These are phyloP conservation scores for Neofelis nebulosa DNA, from an alignment of 2,113 vertebrate species.

Conservation along the genomic window DNA sequence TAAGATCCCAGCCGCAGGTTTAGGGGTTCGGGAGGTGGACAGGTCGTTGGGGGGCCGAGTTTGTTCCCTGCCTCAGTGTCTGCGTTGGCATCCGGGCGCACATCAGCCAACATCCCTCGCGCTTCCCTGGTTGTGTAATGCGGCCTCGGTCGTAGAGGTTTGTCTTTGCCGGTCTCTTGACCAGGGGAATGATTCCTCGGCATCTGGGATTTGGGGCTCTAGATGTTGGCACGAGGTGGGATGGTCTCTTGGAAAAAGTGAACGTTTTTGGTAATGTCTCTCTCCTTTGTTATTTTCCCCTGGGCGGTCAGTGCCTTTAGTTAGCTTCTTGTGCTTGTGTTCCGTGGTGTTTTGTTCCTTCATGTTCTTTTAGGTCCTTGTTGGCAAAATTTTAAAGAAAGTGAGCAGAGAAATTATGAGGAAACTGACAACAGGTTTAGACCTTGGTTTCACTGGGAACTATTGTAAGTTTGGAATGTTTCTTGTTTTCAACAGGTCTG, in stretches of 20 bases:
- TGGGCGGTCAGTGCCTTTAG: neutral
- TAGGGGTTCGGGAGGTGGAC: neutral
- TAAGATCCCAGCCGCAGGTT: neutral
- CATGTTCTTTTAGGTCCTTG: neutral
- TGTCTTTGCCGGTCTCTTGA: neutral
- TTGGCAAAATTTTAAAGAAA: neutral
- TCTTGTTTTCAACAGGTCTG: neutral
- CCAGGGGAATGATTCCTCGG: neutral
- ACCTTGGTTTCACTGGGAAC: neutral
- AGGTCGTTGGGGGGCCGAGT: fast-evolving
- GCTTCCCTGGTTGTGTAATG: neutral
- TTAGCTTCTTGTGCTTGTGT: neutral
- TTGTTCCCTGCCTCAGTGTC: neutral
- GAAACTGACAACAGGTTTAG: neutral
- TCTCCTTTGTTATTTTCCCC: too few species aligned
- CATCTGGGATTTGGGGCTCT: neutral
- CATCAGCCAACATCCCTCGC: fast-evolving
- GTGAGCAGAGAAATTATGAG: neutral
- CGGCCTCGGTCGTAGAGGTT: too few species aligned
- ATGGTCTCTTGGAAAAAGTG: neutral
- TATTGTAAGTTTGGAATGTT: neutral
- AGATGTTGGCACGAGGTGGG: neutral
- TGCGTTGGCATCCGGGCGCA: fast-evolving
- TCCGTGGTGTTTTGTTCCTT: neutral
- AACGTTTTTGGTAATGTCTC: neutral